These are phyloP conservation scores for Empidonax alnorum DNA, from an alignment of 2,113 vertebrate species.

Conservation along the genomic window DNA sequence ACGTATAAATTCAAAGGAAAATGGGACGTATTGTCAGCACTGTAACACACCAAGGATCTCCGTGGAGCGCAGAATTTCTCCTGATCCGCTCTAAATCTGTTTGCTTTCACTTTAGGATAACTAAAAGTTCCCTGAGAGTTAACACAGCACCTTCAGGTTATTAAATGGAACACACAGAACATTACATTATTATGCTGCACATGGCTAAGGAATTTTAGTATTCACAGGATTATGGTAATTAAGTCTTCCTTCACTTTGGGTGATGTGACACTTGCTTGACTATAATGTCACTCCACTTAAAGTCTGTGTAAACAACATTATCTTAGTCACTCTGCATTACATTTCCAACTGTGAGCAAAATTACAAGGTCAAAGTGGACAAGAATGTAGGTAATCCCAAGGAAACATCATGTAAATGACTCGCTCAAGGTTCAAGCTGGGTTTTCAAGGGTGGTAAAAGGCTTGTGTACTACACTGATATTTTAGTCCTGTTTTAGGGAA, in stretches of 20 bases:
- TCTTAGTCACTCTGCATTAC: constrained; percentile 81
- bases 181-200: constrained; percentile 82
- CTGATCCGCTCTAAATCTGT: background rate
- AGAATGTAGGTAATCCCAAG: constrained; percentile 77
- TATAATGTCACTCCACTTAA: constrained; percentile 89
- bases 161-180: constrained; percentile 71
- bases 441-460: constrained; percentile 70
- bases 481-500: constrained; percentile 7
- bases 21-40: background rate
- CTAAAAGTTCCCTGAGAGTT: background rate
- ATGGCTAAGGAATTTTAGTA: constrained; percentile 81
- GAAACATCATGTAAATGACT: constrained; percentile 77
- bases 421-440: constrained; percentile 61
- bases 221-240: constrained; percentile 86
- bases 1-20: background rate
- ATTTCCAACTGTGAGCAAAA: constrained; percentile 82
- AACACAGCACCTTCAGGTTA: constrained; percentile 59
- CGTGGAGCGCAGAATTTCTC: background rate
- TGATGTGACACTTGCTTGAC: constrained; percentile 85
- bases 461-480: constrained; percentile 43
- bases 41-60: background rate
- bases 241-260: constrained; percentile 83
- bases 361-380: constrained; percentile 84
- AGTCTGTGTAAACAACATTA: constrained; percentile 89
- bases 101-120: constrained; percentile 23